Evolutionary conservation across 2,888 invertebrate genomes (phyloP).

Genomic region (Metopia argyrocephala): DNA sequence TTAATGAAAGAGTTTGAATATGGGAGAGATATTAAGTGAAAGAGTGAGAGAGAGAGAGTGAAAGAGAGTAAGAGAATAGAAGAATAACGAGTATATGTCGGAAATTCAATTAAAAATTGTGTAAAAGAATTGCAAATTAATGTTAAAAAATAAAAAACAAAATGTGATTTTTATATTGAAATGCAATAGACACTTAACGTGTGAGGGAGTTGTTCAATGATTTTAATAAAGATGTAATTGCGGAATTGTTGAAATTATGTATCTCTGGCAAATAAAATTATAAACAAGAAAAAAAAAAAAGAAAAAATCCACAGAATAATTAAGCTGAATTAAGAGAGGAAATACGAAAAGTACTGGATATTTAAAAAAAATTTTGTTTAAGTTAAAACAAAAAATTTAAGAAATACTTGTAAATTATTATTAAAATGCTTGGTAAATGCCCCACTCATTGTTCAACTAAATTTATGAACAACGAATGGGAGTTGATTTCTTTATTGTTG

Average conservation of each 20-base stretch:
- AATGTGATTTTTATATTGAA: conserved; percentile 5
- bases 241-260: neutral
- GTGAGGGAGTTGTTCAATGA: neutral
- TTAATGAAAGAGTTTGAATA: conserved; percentile 41
- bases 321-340: conserved; percentile 1
- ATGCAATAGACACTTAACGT: neutral
- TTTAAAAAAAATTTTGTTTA: too few species aligned
- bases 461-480: too few species aligned
- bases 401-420: too few species aligned
- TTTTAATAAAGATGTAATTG: conserved; percentile 44
- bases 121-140: conserved; percentile 50
- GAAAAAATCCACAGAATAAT: conserved; percentile 37
- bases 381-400: too few species aligned
- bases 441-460: too few species aligned
- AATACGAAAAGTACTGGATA: too few species aligned
- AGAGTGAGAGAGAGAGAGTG: neutral
- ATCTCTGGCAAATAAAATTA: neutral
- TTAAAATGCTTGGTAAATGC: too few species aligned
- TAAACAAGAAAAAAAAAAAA: neutral
- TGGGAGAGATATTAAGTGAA: neutral
- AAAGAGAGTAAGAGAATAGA: neutral
- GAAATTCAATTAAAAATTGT: conserved; percentile 53
- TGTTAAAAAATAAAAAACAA: conserved; percentile 3
- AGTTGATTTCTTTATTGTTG: too few species aligned
- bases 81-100: neutral